Percentiles rank a stretch among this genome's conserved stretches.
phyloP scores from a whole-genome alignment of 2,113 vertebrate species.

The Nesoenas mayeri region DNA sequence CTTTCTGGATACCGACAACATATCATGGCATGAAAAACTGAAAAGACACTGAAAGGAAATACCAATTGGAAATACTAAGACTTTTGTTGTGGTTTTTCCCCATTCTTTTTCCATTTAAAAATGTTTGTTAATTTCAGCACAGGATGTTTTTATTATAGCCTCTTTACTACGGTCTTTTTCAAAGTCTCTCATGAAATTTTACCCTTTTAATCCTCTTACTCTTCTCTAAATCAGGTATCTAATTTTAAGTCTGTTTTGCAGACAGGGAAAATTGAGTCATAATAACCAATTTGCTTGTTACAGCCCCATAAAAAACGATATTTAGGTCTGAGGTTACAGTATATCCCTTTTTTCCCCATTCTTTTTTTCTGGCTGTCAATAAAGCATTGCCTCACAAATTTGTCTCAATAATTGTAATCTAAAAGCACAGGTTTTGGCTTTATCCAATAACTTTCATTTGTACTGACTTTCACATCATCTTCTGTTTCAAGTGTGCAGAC shows the following conservation, averaged over 20 bases:
- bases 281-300: not conserved
- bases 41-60: slow-evolving; percentile 25
- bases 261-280: slow-evolving; percentile 15
- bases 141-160: slow-evolving; percentile 40
- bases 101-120: slow-evolving; percentile 46
- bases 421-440: not conserved
- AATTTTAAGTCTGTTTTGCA: slow-evolving; percentile 20
- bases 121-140: not conserved
- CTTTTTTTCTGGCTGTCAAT: not conserved
- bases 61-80: not conserved
- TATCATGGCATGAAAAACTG: not conserved
- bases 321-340: not conserved
- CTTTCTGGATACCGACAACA: not conserved
- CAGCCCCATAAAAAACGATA: not conserved
- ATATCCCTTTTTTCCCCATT: not conserved
- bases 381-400: not conserved
- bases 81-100: not conserved
- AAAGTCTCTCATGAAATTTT: slow-evolving; percentile 10
- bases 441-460: not conserved
- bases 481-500: not conserved
- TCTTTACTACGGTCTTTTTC: not conserved
- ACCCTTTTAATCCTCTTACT: slow-evolving; percentile 9
- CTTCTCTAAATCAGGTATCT: slow-evolving; percentile 1
- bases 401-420: not conserved
- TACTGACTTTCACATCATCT: not conserved